Evolutionary conservation across 2,888 invertebrate species (phyloP), one percentile per base, ranked within the genome.

Genomic region (Cheiracanthium punctorium): DNA sequence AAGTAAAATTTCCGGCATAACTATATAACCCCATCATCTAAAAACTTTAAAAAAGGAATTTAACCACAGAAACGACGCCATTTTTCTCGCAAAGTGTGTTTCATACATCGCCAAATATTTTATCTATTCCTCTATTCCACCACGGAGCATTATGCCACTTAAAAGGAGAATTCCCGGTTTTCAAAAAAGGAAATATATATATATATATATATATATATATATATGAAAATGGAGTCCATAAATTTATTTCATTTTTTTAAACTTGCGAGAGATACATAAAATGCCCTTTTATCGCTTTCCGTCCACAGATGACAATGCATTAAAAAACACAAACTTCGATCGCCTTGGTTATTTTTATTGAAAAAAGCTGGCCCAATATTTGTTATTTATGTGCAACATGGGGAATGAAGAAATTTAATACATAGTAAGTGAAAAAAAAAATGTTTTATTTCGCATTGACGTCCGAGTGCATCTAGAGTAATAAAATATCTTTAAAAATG

Each of bases 181-280:
- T 48, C 48, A 17, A n/a, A n/a, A n/a, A n/a, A n/a, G n/a, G n/a
- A n/a, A n/a, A n/a, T n/a, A n/a, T n/a, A n/a, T n/a, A n/a, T n/a
- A n/a, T n/a, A n/a, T n/a, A n/a, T n/a, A n/a, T n/a, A n/a, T n/a
- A n/a, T n/a, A n/a, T n/a, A n/a, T n/a, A n/a, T n/a, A n/a, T n/a
- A n/a, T n/a, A n/a, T n/a, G n/a, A n/a, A n/a, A n/a, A n/a, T n/a
- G 48, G 17, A 48, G 12, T 41, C 71, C 64, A 82, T 82, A 82
- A 82, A 76, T 77, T 82, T 82, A 82, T 76, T 82, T 82, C 52
- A 70, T 58, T 82, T 80, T n/a, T 82, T 82, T 82, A 82, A 41
- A 76, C 71, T 72, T 82, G 43, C 43, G 32, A 41, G 48, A 64
- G 76, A 76, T 76, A 43, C 82, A 82, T 82, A 82, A 82, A 82